A percentile compares a stretch with the other conserved stretches of the same genome.
phyloP scores from a whole-genome alignment of 2,113 vertebrate genomes.

The Pomatostomus ruficeps region DNA sequence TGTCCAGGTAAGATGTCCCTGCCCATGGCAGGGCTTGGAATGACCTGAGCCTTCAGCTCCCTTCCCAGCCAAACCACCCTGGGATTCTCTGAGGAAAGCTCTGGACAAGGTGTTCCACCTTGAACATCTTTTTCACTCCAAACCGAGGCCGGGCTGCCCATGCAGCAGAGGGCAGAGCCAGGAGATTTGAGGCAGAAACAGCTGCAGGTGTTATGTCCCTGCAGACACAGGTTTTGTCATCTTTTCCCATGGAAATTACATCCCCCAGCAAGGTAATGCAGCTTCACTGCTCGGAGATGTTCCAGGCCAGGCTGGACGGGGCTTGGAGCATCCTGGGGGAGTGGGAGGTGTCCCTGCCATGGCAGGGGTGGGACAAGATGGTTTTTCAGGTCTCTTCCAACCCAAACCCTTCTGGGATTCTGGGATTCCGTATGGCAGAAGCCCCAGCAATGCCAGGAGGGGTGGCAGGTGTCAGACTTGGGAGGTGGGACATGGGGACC shows the following conservation, averaged over 20 bases:
- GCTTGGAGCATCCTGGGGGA: neutral
- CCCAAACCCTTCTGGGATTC: neutral
- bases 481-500: accelerated
- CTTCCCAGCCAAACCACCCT: no score
- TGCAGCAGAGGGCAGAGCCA: neutral
- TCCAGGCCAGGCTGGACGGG: neutral
- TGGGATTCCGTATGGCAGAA: neutral
- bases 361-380: neutral
- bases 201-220: neutral
- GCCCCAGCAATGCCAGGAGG: neutral
- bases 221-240: accelerated
- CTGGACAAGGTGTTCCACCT: no score
- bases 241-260: no score
- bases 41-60: neutral
- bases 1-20: no score
- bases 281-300: neutral
- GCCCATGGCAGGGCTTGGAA: neutral
- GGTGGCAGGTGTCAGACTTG: neutral
- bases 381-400: accelerated
- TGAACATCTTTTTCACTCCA: neutral
- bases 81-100: neutral
- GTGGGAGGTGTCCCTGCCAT: neutral
- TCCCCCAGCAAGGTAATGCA: neutral
- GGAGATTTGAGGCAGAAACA: neutral
- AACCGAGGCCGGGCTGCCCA: neutral